Evolutionary conservation across 2,888 invertebrate species (phyloP).

Genomic region (Zootermopsis nevadensis): DNA sequence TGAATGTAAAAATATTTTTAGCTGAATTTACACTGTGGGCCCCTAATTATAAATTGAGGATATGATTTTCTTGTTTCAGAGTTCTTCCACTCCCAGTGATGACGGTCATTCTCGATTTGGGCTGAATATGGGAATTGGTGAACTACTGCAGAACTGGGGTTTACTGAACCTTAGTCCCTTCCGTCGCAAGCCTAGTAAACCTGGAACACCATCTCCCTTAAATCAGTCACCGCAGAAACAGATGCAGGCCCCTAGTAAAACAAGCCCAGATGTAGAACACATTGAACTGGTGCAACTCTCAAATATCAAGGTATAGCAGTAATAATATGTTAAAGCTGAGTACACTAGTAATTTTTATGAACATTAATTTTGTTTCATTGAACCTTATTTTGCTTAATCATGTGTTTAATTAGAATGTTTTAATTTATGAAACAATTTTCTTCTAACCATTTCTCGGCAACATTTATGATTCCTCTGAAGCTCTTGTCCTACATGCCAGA

Average conservation of each 20-base stretch:
- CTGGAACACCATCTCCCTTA: slow-evolving; percentile 10
- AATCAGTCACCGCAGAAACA: slow-evolving; percentile 36
- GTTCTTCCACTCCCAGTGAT: not conserved
- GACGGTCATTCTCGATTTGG: slow-evolving; percentile 21
- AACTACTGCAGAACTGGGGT: slow-evolving; percentile 29
- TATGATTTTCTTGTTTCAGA: not conserved
- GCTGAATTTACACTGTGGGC: too few species aligned
- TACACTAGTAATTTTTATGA: not conserved
- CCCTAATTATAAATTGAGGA: too few species aligned
- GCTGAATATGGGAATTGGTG: slow-evolving; percentile 21
- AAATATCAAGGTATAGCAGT: slow-evolving; percentile 27
- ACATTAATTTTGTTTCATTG: not conserved
- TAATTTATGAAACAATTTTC: not conserved
- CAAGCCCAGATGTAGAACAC: slow-evolving; percentile 1
- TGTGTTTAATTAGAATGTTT: too few species aligned
- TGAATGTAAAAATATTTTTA: too few species aligned
- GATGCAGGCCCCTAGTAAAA: not conserved
- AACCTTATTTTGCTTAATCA: not conserved
- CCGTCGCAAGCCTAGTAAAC: slow-evolving; percentile 31
- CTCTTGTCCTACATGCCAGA: not conserved
- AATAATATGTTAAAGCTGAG: not conserved
- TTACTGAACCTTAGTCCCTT: slow-evolving; percentile 38
- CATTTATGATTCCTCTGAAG: not conserved
- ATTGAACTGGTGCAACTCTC: slow-evolving; percentile 35
- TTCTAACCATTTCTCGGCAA: not conserved